Conservation (phyloP, 2,888 invertebrate species). For the Sarcophaga variegata region DNA sequence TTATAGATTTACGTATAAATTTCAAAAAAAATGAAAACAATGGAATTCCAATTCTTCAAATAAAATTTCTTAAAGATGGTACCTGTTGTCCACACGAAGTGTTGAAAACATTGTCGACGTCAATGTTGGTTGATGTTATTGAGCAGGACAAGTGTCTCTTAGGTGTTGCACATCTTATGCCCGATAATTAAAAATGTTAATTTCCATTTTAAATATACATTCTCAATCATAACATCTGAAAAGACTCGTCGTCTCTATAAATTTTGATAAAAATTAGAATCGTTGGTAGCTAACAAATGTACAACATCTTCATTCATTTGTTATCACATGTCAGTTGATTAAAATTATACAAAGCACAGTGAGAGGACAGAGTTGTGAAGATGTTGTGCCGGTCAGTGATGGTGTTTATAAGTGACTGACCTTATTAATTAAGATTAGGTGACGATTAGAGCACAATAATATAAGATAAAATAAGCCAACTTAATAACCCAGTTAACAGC, state of each 20-base stretch:
- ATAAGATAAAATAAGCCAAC: conserved; percentile 14
- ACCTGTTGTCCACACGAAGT: conserved; percentile 12
- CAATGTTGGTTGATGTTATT: not conserved
- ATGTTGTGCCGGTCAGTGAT: not conserved
- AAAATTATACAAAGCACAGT: conserved; percentile 1
- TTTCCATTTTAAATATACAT: not conserved
- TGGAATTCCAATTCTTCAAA: conserved; percentile 20
- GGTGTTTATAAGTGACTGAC: conserved; percentile 3
- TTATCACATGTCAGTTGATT: not conserved
- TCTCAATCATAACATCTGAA: too few relatives aligned
- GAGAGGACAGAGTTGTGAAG: not conserved
- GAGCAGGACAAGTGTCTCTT: conserved; percentile 6
- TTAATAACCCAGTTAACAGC: conserved; percentile 57
- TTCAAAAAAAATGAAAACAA: not conserved
- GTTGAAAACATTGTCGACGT: conserved; percentile 34
- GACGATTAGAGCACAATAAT: conserved; percentile 53
- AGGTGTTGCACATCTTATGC: conserved; percentile 30
- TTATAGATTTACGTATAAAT: not conserved
- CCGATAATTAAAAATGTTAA: conserved; percentile 64
- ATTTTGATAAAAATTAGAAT: conserved; percentile 1
- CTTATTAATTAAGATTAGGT: conserved; percentile 67
- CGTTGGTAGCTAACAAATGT: not conserved
- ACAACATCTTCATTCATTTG: not conserved
- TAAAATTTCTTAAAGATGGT: not conserved
- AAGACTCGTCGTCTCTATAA: too few relatives aligned